Evolutionary conservation across 2,113 vertebrate genomes (phyloP).

Genomic region (Menura novaehollandiae): DNA sequence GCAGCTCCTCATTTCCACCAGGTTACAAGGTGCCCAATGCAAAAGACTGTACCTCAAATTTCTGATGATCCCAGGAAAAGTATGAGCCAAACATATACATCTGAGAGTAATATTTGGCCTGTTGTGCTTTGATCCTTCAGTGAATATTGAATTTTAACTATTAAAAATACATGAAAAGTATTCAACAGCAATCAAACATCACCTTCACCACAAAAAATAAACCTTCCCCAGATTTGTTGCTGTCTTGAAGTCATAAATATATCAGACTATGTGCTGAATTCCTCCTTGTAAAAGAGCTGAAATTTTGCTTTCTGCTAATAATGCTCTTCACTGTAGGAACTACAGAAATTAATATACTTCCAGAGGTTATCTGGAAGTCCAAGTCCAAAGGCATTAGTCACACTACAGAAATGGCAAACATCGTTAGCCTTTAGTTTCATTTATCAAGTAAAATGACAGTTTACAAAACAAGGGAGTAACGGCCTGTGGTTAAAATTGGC

Average conservation of each 20-base stretch:
- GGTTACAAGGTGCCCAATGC: neutral
- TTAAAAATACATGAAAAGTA: slow-evolving; percentile 61
- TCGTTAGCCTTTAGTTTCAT: neutral
- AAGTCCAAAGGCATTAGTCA: neutral
- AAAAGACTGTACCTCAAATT: neutral
- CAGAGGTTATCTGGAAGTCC: neutral
- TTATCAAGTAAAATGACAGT: slow-evolving; percentile 1
- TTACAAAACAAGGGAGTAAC: neutral
- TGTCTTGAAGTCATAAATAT: slow-evolving; percentile 24
- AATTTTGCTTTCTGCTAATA: slow-evolving; percentile 7
- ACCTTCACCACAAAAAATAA: slow-evolving; percentile 52
- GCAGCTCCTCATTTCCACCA: neutral
- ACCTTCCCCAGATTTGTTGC: slow-evolving; percentile 29
- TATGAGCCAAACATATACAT: neutral
- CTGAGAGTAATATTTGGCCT: slow-evolving; percentile 44
- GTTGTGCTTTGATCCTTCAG: slow-evolving; percentile 54
- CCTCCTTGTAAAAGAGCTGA: neutral
- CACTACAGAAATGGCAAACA: neutral
- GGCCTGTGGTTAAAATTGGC: neutral
- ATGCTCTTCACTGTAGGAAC: neutral
- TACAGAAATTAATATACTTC: slow-evolving; percentile 11
- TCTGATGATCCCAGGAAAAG: slow-evolving; percentile 5
- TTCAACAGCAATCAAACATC: slow-evolving; percentile 43
- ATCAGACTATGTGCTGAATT: neutral
- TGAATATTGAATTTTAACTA: slow-evolving; percentile 61